A percentile compares a stretch with the other conserved stretches of the same genome.
Evolutionary conservation across 2,113 vertebrate species (phyloP).

Genomic region (Agapornis roseicollis): DNA sequence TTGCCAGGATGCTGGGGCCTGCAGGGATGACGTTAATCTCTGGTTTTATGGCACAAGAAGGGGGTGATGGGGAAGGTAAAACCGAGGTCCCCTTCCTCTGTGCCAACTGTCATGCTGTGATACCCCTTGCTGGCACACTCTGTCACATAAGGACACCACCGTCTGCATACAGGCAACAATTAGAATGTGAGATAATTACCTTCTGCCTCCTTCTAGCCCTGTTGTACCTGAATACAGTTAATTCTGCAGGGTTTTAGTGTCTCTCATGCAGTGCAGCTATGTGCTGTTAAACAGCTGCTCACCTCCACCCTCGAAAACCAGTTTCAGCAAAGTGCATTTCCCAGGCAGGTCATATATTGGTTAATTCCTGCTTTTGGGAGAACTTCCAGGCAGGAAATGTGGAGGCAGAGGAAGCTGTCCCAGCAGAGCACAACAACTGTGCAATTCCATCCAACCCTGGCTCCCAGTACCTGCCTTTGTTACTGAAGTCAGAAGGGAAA

Average conservation of each 20-base stretch:
- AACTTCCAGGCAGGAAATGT: constrained; percentile 49
- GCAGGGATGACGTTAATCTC: neutral
- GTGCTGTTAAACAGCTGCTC: constrained; percentile 33
- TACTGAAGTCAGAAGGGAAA: neutral
- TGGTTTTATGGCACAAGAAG: neutral
- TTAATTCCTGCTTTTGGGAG: constrained; percentile 54
- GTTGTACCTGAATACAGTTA: neutral
- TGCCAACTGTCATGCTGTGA: neutral
- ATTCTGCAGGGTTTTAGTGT: neutral
- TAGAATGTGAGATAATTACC: neutral
- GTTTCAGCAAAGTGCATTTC: constrained; percentile 47
- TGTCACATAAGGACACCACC: neutral
- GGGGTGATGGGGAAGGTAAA: neutral
- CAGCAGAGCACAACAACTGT: neutral
- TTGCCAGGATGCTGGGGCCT: neutral
- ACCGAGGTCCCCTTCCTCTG: neutral
- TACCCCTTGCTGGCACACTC: neutral
- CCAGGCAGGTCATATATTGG: constrained; percentile 52
- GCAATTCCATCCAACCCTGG: constrained; percentile 23
- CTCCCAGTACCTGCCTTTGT: constrained; percentile 23
- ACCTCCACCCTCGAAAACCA: constrained; percentile 53
- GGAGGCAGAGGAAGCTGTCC: constrained; percentile 50
- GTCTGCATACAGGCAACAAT: neutral
- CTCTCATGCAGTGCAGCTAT: neutral
- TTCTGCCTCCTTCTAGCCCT: neutral